Percentiles rank a stretch among this genome's conserved stretches.
Conservation (phyloP, 2,888 invertebrate genomes). For the Lasioglossum lativentre region DNA sequence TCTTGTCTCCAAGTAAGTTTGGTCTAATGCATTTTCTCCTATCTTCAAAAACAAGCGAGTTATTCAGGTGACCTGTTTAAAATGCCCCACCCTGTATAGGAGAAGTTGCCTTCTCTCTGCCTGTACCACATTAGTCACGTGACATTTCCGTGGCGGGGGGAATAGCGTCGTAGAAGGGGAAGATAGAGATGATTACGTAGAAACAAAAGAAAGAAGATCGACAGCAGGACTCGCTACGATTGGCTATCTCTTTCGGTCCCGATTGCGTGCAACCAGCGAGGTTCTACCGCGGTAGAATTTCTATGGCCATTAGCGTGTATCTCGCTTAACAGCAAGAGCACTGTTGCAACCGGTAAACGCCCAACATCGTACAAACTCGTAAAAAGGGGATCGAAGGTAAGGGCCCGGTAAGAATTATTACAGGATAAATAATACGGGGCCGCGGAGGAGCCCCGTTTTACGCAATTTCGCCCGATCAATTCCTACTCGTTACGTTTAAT, state of each 20-base stretch:
- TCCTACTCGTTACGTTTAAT: slow-evolving; percentile 25
- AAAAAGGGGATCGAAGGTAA: neutral
- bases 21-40: too few relatives aligned
- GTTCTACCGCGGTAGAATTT: neutral
- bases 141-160: too few relatives aligned
- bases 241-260: neutral
- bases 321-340: neutral
- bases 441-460: slow-evolving; percentile 28
- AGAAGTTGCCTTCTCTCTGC: too few relatives aligned
- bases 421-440: slow-evolving; percentile 39
- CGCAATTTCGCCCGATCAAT: slow-evolving; percentile 44
- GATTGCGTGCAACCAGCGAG: neutral
- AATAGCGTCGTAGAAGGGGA: too few relatives aligned
- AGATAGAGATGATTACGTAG: neutral
- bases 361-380: neutral
- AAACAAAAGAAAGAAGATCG: too few relatives aligned
- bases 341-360: neutral
- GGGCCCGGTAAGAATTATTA: slow-evolving; percentile 20
- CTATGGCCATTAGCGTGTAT: neutral
- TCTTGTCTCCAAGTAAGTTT: too few relatives aligned
- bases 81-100: too few relatives aligned
- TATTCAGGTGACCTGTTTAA: too few relatives aligned
- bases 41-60: too few relatives aligned
- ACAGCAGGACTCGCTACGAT: neutral
- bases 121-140: too few relatives aligned